Base-by-base conservation (phyloP, 2,113 vertebrate genomes). In the Leucopternis melanops region DNA sequence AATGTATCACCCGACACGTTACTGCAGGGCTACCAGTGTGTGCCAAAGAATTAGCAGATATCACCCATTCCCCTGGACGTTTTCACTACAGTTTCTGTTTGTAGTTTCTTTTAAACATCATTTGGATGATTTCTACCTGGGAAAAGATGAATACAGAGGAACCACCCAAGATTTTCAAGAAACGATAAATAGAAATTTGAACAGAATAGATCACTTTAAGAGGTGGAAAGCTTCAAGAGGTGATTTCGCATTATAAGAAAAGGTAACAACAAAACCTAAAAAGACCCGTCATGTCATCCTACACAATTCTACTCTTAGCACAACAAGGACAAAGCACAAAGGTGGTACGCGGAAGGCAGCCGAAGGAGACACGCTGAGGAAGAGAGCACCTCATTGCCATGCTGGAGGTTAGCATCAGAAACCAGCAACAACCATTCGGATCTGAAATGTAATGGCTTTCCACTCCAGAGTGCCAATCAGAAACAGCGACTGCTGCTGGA, bases 61-160 rank as follows among this genome's bases (percentile, higher is more conserved):
- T 34, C 44, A 40, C 32, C 70, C 12, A 16, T 49, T 83, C 52
- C 47, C 45, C n/a, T 45, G 57, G 34, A 81, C 34, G 8, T n/a
- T 80, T 91, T 21, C 17, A n/a, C 23, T 36, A 38, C 6, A 27
- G 63, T 63, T 45, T 66, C 20, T 62, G 21, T 63, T 20, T 1
- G 17, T 6, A 66, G 63, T 21, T 54, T 25, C 38, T 79, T 83
- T 81, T 66, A 84, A 81, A 62, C 31, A 29, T 63, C 29, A 55
- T 44, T 85, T 88, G 69, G 63, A 92, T 94, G 6, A 88, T 88
- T 90, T 93, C 78, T 78, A n/a, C 45, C 72, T 86, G 31, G 66
- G 45, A 84, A 91, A 67, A 69, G 5, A 55, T 72, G 58, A 84
- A 32, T 31, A 14, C 12, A 47, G 49, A 44, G 13, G 69, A 92